Evolutionary conservation across 2,113 vertebrate genomes (phyloP).

Genomic region (zebrafish (Danio rerio)): DNA sequence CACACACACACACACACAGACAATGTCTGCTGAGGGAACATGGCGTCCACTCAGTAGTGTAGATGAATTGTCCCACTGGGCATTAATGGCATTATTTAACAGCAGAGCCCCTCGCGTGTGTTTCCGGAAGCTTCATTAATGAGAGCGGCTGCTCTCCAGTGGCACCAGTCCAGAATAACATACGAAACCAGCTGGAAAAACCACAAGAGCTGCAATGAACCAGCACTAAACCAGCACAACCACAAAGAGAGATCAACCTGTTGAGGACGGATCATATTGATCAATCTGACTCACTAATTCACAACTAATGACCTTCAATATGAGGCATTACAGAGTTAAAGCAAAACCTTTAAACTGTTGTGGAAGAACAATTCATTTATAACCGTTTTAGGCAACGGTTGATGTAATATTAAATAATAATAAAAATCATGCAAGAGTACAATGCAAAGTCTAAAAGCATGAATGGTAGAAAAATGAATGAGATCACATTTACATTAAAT

Average conservation of each 20-base stretch:
- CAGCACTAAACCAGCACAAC: background rate
- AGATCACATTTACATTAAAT: no score
- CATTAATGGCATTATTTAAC: conserved; percentile 28
- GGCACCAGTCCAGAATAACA: conserved; percentile 15
- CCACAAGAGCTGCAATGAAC: conserved; percentile 13
- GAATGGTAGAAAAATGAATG: background rate
- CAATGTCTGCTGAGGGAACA: conserved; percentile 23
- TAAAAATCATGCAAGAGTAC: no score
- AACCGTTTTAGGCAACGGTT: background rate
- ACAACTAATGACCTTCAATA: background rate
- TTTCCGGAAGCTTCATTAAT: conserved; percentile 14
- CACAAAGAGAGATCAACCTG: background rate
- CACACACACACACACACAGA: conserved; percentile 12
- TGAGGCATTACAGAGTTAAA: background rate
- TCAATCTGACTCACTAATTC: background rate
- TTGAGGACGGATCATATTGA: background rate
- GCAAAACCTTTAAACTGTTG: background rate
- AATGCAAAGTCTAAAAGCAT: background rate
- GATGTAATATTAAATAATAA: no score
- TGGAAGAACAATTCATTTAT: background rate
- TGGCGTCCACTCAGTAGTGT: background rate
- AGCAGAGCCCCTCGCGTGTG: background rate
- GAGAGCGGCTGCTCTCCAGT: background rate
- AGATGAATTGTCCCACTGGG: conserved; percentile 9
- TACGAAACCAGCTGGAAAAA: conserved; percentile 13